These are phyloP conservation scores for Ophion ventricosus DNA, from an alignment of 2,888 invertebrate species.

Conservation along the genomic window DNA sequence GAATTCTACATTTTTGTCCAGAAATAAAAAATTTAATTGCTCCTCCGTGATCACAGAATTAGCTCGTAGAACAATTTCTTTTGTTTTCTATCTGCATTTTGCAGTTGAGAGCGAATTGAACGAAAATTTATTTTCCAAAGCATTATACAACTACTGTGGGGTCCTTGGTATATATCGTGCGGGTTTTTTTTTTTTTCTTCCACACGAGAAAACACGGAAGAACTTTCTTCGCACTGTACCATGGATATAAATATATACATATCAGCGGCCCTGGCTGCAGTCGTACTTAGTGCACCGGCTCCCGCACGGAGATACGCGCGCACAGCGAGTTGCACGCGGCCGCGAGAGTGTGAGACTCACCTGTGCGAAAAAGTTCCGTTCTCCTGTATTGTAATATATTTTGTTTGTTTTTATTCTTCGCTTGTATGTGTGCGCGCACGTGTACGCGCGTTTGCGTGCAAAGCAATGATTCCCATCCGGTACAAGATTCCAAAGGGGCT, in stretches of 20 bases:
- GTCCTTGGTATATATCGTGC: constrained; percentile 1
- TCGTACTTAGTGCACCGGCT: constrained; percentile 15
- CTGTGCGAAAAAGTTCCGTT: constrained; percentile 8
- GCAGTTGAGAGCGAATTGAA: neutral
- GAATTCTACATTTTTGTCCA: too few relatives aligned
- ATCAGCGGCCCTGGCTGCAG: constrained; percentile 12
- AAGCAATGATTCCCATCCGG: constrained; percentile 21
- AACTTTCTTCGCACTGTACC: constrained; percentile 74
- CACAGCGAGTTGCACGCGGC: neutral
- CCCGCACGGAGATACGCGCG: neutral
- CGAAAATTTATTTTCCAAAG: neutral
- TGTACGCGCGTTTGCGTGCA: neutral
- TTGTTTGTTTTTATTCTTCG: neutral
- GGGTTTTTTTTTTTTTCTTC: constrained; percentile 36
- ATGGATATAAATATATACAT: neutral
- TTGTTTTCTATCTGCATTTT: too few relatives aligned
- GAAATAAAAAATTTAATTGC: too few relatives aligned
- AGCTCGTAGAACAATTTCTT: too few relatives aligned
- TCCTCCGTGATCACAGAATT: too few relatives aligned
- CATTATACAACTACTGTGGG: constrained; percentile 23
- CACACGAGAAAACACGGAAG: constrained; percentile 73
- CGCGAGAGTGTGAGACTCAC: constrained; percentile 16
- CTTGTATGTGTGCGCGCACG: neutral
- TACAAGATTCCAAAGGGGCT: constrained; percentile 1
- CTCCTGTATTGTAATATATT: neutral